Conservation (phyloP, 2,888 invertebrate species). For the Gastrophysa polygoni region DNA sequence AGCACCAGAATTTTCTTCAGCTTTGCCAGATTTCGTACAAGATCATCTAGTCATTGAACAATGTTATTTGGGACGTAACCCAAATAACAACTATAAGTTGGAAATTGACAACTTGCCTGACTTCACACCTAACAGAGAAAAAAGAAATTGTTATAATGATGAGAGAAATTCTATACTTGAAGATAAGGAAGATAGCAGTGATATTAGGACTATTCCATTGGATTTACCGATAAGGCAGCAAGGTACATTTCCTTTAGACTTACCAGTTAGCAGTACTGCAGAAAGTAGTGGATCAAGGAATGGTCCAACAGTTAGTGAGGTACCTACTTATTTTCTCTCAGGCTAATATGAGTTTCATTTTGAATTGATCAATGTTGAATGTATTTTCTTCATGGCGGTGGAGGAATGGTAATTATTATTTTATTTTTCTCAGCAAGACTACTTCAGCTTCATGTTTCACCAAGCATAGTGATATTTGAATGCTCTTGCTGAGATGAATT, state of each 20-base stretch:
- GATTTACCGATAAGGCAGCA: slow-evolving; percentile 52
- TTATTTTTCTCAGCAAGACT: too few relatives aligned
- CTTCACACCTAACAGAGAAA: slow-evolving; percentile 33
- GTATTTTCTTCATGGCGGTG: too few relatives aligned
- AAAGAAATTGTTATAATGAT: slow-evolving; percentile 23
- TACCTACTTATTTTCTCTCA: slow-evolving; percentile 25
- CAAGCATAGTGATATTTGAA: too few relatives aligned
- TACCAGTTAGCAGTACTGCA: slow-evolving; percentile 47
- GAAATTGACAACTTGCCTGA: slow-evolving; percentile 35
- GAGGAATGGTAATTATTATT: too few relatives aligned
- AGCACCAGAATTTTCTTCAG: slow-evolving; percentile 65
- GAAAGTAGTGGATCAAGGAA: slow-evolving; percentile 37
- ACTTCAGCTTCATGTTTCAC: too few relatives aligned
- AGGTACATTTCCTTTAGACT: slow-evolving; percentile 55
- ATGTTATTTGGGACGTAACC: slow-evolving; percentile 59
- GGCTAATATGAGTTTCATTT: too few relatives aligned
- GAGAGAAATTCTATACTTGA: neutral
- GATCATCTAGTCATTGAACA: slow-evolving; percentile 86
- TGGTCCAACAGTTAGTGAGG: slow-evolving; percentile 35
- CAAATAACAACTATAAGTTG: slow-evolving; percentile 60
- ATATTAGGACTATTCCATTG: slow-evolving; percentile 44
- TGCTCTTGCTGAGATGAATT: too few relatives aligned
- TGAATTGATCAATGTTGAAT: too few relatives aligned
- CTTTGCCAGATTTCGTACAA: slow-evolving; percentile 86
- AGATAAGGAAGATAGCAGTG: neutral